Evolutionary conservation across 2,113 vertebrate genomes (phyloP).

Genomic region (Gymnocephalus cernua): DNA sequence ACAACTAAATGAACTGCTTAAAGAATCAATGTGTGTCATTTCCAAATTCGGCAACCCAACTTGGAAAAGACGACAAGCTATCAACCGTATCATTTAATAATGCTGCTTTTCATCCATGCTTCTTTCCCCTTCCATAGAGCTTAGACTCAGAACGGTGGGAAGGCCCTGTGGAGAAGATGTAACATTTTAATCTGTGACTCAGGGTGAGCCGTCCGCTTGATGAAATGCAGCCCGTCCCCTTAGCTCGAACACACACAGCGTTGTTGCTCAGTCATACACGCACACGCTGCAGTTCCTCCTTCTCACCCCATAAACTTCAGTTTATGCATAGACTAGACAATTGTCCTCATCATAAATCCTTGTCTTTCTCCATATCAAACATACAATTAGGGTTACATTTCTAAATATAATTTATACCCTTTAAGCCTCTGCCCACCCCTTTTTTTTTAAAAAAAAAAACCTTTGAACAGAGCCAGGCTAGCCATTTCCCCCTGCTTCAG

Average conservation of each 20-base stretch:
- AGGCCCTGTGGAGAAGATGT: slow-evolving; percentile 40
- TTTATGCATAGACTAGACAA: slow-evolving; percentile 7
- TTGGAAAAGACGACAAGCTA: slow-evolving; percentile 10
- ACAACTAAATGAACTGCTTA: slow-evolving; percentile 27
- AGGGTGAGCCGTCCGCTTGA: slow-evolving; percentile 61
- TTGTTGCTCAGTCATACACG: not conserved
- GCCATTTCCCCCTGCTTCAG: too few species aligned
- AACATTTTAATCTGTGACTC: slow-evolving; percentile 71
- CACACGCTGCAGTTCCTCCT: not conserved
- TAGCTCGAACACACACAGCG: slow-evolving; percentile 35
- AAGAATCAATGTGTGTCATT: slow-evolving; percentile 23
- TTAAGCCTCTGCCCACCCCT: not conserved
- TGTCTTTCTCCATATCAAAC: not conserved
- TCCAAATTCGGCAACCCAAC: not conserved
- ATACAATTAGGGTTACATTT: not conserved
- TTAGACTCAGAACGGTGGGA: not conserved
- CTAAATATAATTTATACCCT: not conserved
- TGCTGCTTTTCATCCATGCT: not conserved
- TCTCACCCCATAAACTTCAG: not conserved
- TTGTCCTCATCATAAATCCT: not conserved
- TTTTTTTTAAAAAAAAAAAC: too few species aligned
- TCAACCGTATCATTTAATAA: slow-evolving; percentile 30
- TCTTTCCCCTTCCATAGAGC: not conserved
- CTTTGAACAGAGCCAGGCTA: too few species aligned
- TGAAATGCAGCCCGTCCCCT: slow-evolving; percentile 70